Evolutionary conservation across 2,888 invertebrate species (phyloP), one percentile per base, ranked within the genome.

Genomic region (Orthonychiurus folsomi): DNA sequence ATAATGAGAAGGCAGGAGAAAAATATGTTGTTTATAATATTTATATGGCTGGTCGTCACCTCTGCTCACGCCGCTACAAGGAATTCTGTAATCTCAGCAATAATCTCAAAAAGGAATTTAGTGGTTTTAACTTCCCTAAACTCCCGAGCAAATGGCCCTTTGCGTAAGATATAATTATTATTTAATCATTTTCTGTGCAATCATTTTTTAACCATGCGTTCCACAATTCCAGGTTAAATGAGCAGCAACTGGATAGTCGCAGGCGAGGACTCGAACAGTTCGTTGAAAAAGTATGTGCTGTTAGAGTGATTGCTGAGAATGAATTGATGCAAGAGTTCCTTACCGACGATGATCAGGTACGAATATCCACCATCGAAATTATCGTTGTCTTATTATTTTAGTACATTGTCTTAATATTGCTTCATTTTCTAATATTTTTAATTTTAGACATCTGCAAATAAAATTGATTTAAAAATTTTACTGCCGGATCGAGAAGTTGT

Each of bases 141-240:
- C 79, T 99, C 73, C 99, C 99, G 0, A 94, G 96, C 63, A 99
- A 99, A 80, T 97, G 97, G 93, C 94, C 95, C 61, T 97, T 99
- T 78, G 87, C 88, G 76, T 82, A 75, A 77, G 80, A 75, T 12
- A n/a, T 20, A 24, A 50, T 5, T 59, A 20, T 23, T 23, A 12
- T 50, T 60, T 60, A 26, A n/a, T n/a, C n/a, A n/a, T 52, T n/a
- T 23, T 52, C 20, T 20, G 12, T 59, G 18, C 25, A 47, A 21
- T 47, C 9, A 58, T 55, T 60, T 15, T 3, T 50, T n/a, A n/a
- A n/a, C n/a, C n/a, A n/a, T n/a, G n/a, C n/a, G n/a, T n/a, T n/a
- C n/a, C n/a, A n/a, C 28, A 20, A 20, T 12, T 53, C 3, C 69
- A 81, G 81, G 64, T 76, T 99, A 74, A 94, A 92, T 76, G 97